Evolutionary conservation across 2,113 vertebrate species (phyloP), one percentile per base, ranked within the genome.

Genomic region (Caranx melampygus): DNA sequence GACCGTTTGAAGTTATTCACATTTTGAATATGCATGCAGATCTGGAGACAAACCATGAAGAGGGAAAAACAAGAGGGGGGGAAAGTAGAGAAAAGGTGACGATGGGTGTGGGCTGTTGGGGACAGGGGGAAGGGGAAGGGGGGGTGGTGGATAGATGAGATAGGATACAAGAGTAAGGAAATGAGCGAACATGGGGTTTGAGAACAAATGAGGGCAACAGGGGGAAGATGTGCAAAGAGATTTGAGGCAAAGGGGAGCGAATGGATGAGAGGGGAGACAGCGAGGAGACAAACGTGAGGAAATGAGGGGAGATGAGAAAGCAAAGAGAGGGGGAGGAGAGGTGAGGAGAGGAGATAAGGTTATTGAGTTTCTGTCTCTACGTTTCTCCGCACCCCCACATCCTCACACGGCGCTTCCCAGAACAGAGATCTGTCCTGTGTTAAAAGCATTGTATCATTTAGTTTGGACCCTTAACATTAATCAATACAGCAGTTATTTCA

Each of bases 401-500:
- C 83, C 76, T 72, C 8, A 45, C 87, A 66, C 78, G 86, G 77
- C n/a, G 21, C 85, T 87, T 86, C 83, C 85, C 83, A 86, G 68
- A 86, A 89, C 81, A 83, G 31, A 89, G 82, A 91, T 88, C 85
- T 82, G 87, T 61, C 80, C 87, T 60, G 84, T 86, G 87, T 92
- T 93, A 89, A 94, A 91, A 91, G 90, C 90, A 88, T 89, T 84
- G 85, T 87, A 91, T 90, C 87, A 88, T 91, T 93, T 87, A 79
- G 90, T 93, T 90, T 89, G 79, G 90, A 84, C 84, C 81, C 82
- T 89, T 91, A 91, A 90, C 88, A 87, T 88, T 90, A 91, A 94
- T 94, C 94, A 89, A 94, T 93, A 92, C 72, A 75, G 84, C 86
- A 87, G 82, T 90, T 93, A 92, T 95, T 94, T 92, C 81, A 90